phyloP scores from a whole-genome alignment of 2,797 vertebrate species.

The Lagocephalus sceleratus region DNA sequence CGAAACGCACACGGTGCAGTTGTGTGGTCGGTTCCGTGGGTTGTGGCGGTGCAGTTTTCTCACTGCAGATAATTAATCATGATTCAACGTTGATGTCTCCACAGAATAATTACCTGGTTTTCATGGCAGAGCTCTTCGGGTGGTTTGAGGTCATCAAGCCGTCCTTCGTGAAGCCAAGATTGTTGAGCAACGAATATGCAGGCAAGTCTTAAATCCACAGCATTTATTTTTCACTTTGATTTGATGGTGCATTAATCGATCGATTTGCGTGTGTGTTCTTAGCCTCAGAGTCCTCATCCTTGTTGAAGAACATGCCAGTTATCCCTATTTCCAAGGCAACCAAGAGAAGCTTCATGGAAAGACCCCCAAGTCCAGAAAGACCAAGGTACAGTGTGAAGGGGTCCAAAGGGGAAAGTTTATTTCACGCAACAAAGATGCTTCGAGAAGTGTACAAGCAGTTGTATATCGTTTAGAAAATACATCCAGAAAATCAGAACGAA shows the following conservation, averaged over 20 bases:
- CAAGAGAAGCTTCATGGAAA: conserved; percentile 82
- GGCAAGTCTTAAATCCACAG: conserved; percentile 36
- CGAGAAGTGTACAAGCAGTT: neutral
- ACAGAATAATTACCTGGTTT: conserved; percentile 96
- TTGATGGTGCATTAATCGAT: neutral
- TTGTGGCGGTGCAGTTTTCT: neutral
- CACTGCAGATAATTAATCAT: neutral
- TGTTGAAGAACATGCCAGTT: conserved; percentile 74
- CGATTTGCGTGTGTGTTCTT: conserved; percentile 25
- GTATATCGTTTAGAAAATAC: too few relatives aligned
- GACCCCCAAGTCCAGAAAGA: conserved; percentile 80
- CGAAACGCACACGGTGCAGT: conserved; percentile 29
- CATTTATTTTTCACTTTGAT: neutral
- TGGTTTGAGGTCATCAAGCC: conserved; percentile 98
- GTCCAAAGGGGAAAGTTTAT: neutral
- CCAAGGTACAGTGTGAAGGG: conserved; percentile 76
- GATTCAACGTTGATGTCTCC: conserved; percentile 16
- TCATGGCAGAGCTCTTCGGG: conserved; percentile 97
- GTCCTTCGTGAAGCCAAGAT: conserved; percentile 89
- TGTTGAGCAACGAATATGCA: conserved; percentile 68
- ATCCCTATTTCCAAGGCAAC: conserved; percentile 82
- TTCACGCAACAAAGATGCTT: neutral
- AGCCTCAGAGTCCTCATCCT: conserved; percentile 70
- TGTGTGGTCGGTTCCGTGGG: neutral
- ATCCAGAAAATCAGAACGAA: neutral